phyloP scores from a whole-genome alignment of 2,888 invertebrate species.

The Pyrocoelia pectoralis region DNA sequence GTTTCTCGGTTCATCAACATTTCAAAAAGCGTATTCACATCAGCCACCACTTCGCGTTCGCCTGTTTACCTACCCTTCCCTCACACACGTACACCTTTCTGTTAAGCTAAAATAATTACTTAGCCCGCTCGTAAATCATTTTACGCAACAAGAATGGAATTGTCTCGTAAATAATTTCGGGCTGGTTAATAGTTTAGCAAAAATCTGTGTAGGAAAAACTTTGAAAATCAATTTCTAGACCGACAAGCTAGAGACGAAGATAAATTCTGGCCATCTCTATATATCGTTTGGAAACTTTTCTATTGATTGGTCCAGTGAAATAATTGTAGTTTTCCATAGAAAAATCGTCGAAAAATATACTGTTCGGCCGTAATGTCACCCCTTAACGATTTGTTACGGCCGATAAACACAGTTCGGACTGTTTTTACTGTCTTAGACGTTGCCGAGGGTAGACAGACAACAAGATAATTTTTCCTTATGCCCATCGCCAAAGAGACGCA shows the following conservation, averaged over 20 bases:
- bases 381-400: constrained; percentile 57
- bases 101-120: not conserved
- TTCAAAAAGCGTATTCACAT: constrained; percentile 45
- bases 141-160: not conserved
- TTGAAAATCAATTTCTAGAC: constrained; percentile 36
- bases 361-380: constrained; percentile 49
- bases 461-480: constrained; percentile 34
- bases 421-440: constrained; percentile 52
- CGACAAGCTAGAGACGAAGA: constrained; percentile 37
- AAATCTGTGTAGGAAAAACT: not conserved
- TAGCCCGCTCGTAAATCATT: not conserved
- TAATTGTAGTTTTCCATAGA: constrained; percentile 41
- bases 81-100: not conserved
- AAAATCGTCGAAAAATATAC: constrained; percentile 38
- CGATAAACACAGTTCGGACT: constrained; percentile 55
- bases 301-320: constrained; percentile 37
- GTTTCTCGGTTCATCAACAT: constrained; percentile 51
- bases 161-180: not conserved
- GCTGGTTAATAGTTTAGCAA: too few relatives aligned
- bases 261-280: constrained; percentile 48
- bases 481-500: constrained; percentile 10
- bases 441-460: constrained; percentile 36
- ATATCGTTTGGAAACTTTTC: constrained; percentile 46
- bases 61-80: not conserved
- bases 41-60: constrained; percentile 14